Base-by-base conservation (phyloP, 2,113 vertebrate species). In the Pithys albifrons region DNA sequence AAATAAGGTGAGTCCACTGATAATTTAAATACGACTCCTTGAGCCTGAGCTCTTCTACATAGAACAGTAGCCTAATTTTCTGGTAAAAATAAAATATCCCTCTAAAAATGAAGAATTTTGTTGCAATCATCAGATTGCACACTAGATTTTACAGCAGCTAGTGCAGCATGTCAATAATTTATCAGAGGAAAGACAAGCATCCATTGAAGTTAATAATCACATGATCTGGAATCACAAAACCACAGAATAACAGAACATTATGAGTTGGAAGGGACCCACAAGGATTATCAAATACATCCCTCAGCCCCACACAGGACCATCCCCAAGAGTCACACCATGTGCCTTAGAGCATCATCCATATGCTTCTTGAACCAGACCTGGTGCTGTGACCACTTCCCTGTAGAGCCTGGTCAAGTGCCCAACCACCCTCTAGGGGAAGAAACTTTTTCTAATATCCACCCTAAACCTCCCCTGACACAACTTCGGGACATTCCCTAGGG, bases 141-240 rank as follows among this genome's bases (percentile, higher is more conserved):
- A 18, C 76, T 49, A 82, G 12, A 71, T 81, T 95, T 92, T 84
- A 39, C 31, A 82, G 29, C 49, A 72, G 33, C 43, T 86, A 71
- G 12, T 74, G n/a, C 48, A 61, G 25, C 12, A 83, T 75, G 69
- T 22, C 51, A 94, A 52, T 49, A 29, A 48, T 69, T 55, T 94
- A 46, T 39, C 94, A 73, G 33, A 94, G 31, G 19, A 45, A 82
- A 88, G 65, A 59, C 31, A 82, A 91, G 72, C 10, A 71, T 23
- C 71, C 62, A 91, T 70, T 52, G 83, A 85, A 91, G 91, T 93
- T 76, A 75, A 88, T 85, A 88, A 91, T 93, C 67, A 71, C 33
- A 88, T 24, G 54, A 95, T 85, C 83, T 91, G 57, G 19, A 80
- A 28, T 72, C 12, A 71, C 20, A 64, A 25, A 80, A 28, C 67